phyloP scores from a whole-genome alignment of 2,888 invertebrate species.

The Sympetrum striolatum region DNA sequence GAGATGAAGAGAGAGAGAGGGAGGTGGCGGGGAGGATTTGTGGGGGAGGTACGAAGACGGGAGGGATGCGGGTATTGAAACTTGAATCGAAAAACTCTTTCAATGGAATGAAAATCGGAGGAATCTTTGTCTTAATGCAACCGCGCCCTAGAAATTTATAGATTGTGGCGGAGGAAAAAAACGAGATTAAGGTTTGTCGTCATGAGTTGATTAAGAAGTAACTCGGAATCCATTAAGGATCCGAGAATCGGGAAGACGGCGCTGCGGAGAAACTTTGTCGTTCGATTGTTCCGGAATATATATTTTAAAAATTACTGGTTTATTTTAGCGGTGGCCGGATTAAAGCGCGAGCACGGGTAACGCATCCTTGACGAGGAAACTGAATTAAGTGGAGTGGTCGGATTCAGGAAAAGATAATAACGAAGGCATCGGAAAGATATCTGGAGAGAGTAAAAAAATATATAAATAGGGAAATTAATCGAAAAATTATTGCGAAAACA shows the following conservation, averaged over 20 bases:
- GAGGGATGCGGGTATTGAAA: slow-evolving; percentile 16
- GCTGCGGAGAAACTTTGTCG: neutral
- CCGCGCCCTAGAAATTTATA: slow-evolving; percentile 11
- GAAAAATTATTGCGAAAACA: no score
- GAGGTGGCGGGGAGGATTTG: neutral
- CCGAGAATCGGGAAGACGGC: neutral
- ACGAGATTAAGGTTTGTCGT: slow-evolving; percentile 5
- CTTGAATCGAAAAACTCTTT: slow-evolving; percentile 42
- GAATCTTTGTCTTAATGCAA: slow-evolving; percentile 38
- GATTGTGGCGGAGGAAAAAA: neutral
- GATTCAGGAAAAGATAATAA: no score
- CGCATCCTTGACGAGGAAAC: no score
- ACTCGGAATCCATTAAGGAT: slow-evolving; percentile 11
- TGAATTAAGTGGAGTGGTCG: no score
- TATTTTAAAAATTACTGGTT: neutral
- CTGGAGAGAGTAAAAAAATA: no score
- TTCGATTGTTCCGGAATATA: neutral
- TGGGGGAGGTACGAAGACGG: neutral
- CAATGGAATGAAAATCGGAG: slow-evolving; percentile 8
- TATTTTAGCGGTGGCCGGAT: no score
- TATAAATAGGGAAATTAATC: no score
- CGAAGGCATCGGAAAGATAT: no score
- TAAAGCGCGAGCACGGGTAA: no score
- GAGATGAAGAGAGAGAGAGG: neutral
- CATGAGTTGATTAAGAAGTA: neutral